These are phyloP conservation scores for Darwinula stevensoni DNA, from an alignment of 2,888 invertebrate species.

Conservation along the genomic window DNA sequence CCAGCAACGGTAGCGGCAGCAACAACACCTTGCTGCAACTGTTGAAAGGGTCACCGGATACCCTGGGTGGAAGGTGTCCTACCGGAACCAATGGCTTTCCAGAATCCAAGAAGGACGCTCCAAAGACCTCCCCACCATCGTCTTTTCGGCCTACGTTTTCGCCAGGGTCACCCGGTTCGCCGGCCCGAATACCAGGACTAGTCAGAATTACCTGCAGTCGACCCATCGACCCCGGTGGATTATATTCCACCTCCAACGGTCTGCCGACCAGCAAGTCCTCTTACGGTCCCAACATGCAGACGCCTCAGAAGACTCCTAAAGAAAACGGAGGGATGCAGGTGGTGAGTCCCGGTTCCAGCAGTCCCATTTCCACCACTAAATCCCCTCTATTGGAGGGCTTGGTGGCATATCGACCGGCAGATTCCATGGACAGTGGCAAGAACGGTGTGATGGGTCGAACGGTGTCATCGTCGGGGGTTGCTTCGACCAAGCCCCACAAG, in stretches of 20 bases:
- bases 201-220: not conserved
- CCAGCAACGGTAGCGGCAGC: not conserved
- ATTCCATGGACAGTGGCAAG: not conserved
- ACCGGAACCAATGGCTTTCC: too few relatives aligned
- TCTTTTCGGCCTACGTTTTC: not conserved
- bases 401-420: too few relatives aligned
- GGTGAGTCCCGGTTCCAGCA: not conserved
- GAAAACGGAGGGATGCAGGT: too few relatives aligned
- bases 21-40: not conserved
- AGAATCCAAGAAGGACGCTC: too few relatives aligned
- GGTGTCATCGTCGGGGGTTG: not conserved
- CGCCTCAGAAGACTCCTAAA: not conserved
- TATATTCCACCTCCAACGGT: not conserved
- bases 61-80: not conserved
- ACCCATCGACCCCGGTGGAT: not conserved
- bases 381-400: not conserved
- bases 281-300: not conserved
- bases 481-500: not conserved
- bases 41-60: not conserved
- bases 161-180: not conserved
- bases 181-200: not conserved
- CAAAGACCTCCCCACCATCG: too few relatives aligned
- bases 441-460: not conserved
- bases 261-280: slow-evolving; percentile 1
- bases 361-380: not conserved